These are phyloP conservation scores for Ephestia elutella DNA, from an alignment of 1,140 invertebrate genomes.

Conservation along the genomic window DNA sequence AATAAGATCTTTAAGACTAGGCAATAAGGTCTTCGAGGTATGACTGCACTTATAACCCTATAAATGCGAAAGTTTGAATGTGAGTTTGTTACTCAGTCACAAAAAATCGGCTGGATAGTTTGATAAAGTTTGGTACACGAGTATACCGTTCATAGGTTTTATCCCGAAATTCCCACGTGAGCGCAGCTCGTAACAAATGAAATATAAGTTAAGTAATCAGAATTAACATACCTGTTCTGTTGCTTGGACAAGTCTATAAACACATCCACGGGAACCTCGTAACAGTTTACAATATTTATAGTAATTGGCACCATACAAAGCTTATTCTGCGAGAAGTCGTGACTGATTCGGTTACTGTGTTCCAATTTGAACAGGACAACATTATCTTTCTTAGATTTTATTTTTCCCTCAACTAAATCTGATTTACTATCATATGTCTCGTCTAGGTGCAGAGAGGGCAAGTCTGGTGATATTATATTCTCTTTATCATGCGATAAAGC, in stretches of 20 bases:
- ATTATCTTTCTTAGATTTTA: constrained; percentile 54
- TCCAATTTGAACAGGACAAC: constrained; percentile 72
- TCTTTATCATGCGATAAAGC: constrained; percentile 39
- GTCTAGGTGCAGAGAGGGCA: constrained; percentile 32
- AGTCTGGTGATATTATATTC: constrained; percentile 17
- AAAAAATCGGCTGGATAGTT: too few species aligned
- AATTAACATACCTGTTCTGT: constrained; percentile 43
- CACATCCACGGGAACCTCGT: constrained; percentile 56
- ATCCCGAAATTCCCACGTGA: too few species aligned
- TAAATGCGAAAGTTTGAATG: too few species aligned
- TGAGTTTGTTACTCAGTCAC: too few species aligned
- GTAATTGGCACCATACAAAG: constrained; percentile 74
- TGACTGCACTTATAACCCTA: too few species aligned
- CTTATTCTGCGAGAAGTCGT: constrained; percentile 71
- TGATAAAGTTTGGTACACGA: too few species aligned
- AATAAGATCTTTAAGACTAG: too few species aligned
- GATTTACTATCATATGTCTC: constrained; percentile 36
- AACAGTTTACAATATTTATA: constrained; percentile 72
- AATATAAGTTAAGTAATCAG: too few species aligned
- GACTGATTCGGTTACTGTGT: constrained; percentile 67
- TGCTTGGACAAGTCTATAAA: constrained; percentile 66
- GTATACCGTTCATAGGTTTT: too few species aligned
- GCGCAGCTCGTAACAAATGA: too few species aligned
- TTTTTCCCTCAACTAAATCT: constrained; percentile 33
- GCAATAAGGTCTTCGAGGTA: too few species aligned